Conservation (phyloP, 1,140 invertebrate genomes). For the Agrilus planipennis region DNA sequence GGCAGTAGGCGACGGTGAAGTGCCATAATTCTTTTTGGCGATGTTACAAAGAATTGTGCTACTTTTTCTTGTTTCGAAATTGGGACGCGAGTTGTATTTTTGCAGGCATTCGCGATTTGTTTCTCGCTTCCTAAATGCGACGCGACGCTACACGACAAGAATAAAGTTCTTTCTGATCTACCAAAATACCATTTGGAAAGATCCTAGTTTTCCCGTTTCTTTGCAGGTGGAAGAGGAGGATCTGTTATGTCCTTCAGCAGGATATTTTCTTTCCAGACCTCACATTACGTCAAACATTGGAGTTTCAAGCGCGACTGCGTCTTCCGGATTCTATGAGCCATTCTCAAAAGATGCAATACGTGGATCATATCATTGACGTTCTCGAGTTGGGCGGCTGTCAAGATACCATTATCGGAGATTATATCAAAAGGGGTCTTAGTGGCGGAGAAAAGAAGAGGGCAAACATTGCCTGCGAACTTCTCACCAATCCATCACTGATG, state of each 20-base stretch:
- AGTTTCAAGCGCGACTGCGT: slow-evolving; percentile 58
- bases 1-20: too few species aligned
- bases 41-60: too few species aligned
- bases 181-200: too few species aligned
- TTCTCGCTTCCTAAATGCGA: too few species aligned
- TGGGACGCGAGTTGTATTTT: too few species aligned
- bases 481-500: slow-evolving; percentile 75
- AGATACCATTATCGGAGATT: slow-evolving; percentile 73
- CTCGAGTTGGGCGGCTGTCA: slow-evolving; percentile 65
- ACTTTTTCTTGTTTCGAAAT: too few species aligned
- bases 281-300: slow-evolving; percentile 66
- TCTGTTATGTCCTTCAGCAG: slow-evolving; percentile 76
- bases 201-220: too few species aligned
- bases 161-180: too few species aligned
- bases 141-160: too few species aligned
- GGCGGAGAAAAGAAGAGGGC: slow-evolving; percentile 80
- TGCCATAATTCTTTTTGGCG: too few species aligned
- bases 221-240: slow-evolving; percentile 60
- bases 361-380: slow-evolving; percentile 69
- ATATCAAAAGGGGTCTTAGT: slow-evolving; percentile 64
- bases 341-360: slow-evolving; percentile 63
- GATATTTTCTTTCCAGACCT: slow-evolving; percentile 76
- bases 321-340: slow-evolving; percentile 64
- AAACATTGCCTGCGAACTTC: slow-evolving; percentile 75
- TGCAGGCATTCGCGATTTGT: too few species aligned